These are phyloP conservation scores for Margarornis squamiger DNA, from an alignment of 2,797 vertebrate genomes.

Conservation along the genomic window DNA sequence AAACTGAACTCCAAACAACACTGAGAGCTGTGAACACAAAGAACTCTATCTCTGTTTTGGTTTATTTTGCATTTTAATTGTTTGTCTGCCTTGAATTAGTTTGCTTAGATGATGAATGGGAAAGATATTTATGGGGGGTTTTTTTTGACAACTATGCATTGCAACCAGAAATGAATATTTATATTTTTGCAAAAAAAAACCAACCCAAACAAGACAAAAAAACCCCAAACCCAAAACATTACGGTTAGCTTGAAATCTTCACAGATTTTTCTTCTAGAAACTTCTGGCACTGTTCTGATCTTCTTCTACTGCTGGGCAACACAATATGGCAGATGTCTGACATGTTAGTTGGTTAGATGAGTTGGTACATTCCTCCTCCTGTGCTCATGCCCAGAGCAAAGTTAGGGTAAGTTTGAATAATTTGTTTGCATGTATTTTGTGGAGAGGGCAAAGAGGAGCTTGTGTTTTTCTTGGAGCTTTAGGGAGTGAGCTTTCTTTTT, in stretches of 20 bases:
- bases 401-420: not conserved
- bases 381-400: not conserved
- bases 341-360: not conserved
- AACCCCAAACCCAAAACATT: not conserved
- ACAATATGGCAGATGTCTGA: not conserved
- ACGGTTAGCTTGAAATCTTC: not conserved
- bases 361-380: not conserved
- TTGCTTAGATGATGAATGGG: not conserved
- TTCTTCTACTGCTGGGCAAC: not conserved
- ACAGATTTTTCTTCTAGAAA: not conserved
- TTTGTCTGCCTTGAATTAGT: not conserved
- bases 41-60: not conserved
- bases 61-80: not conserved
- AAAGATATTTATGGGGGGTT: not conserved
- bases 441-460: not conserved
- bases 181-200: not conserved
- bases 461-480: not conserved
- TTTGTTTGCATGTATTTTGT: not conserved
- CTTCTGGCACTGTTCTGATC: not conserved
- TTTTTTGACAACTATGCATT: not conserved
- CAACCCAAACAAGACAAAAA: not conserved
- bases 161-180: not conserved
- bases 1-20: not conserved
- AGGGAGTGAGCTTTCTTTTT: rapidly evolving
- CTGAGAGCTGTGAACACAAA: not conserved